Evolutionary conservation across 2,113 vertebrate species (phyloP).

Genomic region (Periophthalmodon schlosseri): DNA sequence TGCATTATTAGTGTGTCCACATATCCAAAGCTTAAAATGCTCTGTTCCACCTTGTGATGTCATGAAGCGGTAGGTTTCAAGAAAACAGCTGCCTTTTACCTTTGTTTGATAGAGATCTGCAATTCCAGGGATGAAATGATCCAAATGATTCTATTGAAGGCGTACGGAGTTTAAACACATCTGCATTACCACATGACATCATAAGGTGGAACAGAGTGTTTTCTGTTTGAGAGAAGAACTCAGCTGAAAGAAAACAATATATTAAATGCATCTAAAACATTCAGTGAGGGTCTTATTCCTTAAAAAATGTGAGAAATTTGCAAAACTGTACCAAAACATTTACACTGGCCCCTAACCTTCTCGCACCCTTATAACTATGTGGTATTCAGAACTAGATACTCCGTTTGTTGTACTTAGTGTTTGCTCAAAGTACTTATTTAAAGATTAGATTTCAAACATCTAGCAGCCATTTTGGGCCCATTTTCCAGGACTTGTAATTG

Average conservation of each 20-base stretch:
- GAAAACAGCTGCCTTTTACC: too few species aligned
- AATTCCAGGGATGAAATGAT: too few species aligned
- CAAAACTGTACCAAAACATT: constrained; percentile 6
- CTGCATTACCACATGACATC: too few species aligned
- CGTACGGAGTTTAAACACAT: too few species aligned
- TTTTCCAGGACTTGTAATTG: constrained; percentile 26
- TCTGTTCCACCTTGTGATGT: too few species aligned
- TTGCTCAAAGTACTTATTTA: neutral
- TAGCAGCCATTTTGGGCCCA: constrained; percentile 26
- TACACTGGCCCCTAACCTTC: constrained; percentile 2
- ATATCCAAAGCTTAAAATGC: too few species aligned
- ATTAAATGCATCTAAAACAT: neutral
- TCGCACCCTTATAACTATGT: neutral
- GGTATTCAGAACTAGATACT: constrained; percentile 1
- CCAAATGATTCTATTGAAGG: too few species aligned
- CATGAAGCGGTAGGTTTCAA: too few species aligned
- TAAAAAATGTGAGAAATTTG: constrained; percentile 7
- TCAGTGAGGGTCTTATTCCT: neutral
- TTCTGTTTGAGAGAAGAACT: too few species aligned
- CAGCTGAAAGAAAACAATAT: neutral
- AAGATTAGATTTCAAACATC: constrained; percentile 50
- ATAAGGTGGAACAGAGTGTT: too few species aligned
- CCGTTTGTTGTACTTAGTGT: constrained; percentile 12
- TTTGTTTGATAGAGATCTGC: too few species aligned
- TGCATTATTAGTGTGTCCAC: too few species aligned